A percentile compares a stretch with the other conserved stretches of the same genome.
These are phyloP conservation scores for Drosophila pandora DNA, from an alignment of 1,140 invertebrate species.

Conservation along the genomic window DNA sequence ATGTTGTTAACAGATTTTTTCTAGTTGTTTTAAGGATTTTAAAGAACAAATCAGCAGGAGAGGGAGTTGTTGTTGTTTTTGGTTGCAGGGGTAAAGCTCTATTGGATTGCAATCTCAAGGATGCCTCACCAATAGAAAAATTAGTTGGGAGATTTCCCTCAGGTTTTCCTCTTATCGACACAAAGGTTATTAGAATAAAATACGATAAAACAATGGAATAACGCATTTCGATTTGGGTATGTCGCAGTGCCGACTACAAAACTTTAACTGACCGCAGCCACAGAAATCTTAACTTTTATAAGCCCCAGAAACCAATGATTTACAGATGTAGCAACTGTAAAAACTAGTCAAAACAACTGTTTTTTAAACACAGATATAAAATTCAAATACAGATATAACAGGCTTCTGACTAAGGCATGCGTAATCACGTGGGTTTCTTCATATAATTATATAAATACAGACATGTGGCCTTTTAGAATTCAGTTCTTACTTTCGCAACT, in stretches of 20 bases:
- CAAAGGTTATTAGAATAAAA: neutral
- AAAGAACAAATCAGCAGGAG: slow-evolving; percentile 4
- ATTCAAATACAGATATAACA: neutral
- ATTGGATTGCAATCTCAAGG: neutral
- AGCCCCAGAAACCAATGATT: neutral
- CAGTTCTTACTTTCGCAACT: neutral
- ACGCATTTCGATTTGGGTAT: neutral
- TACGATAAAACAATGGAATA: neutral
- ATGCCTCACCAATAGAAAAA: neutral
- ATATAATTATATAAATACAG: slow-evolving; percentile 1
- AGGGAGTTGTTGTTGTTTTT: neutral
- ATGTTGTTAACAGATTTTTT: neutral
- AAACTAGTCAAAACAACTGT: neutral
- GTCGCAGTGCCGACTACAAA: neutral
- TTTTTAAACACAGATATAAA: neutral
- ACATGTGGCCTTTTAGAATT: neutral
- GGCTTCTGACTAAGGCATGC: neutral
- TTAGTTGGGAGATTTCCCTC: neutral
- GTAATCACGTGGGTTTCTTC: neutral
- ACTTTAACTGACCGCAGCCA: neutral
- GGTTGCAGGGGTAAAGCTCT: neutral
- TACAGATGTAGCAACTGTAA: neutral
- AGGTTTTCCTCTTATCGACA: neutral
- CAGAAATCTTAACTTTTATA: slow-evolving; percentile 4
- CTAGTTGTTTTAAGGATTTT: neutral